Percentiles rank a stretch among this genome's conserved stretches.
Conservation (phyloP, 2,113 vertebrate species). For the Mus spicilegus region DNA sequence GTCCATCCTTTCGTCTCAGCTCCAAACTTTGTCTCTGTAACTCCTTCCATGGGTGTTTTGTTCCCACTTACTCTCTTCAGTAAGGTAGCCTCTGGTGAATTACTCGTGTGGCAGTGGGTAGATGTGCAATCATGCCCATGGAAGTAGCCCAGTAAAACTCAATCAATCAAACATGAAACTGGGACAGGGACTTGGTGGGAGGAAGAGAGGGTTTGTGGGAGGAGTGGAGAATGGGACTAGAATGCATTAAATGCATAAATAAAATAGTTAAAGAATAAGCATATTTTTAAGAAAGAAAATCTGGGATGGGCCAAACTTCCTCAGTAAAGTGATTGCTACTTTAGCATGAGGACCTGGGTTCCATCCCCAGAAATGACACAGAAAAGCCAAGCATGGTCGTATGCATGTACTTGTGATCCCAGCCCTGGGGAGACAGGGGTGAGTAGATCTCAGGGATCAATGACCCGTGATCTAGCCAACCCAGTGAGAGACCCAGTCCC, state of each 20-base stretch:
- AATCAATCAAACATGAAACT: not conserved
- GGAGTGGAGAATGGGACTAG: not conserved
- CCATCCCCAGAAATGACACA: not conserved
- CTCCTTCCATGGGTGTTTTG: no score
- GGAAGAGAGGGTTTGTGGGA: not conserved
- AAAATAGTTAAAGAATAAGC: not conserved
- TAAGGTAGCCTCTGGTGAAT: not conserved
- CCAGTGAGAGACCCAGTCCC: not conserved
- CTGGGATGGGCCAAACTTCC: not conserved
- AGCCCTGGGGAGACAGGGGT: not conserved
- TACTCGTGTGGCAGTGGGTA: no score
- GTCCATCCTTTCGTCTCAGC: no score
- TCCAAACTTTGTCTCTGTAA: no score
- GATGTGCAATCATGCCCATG: no score
- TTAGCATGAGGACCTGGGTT: not conserved
- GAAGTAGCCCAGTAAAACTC: no score
- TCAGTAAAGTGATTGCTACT: not conserved
- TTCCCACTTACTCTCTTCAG: no score
- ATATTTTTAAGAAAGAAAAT: not conserved
- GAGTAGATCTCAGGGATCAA: not conserved
- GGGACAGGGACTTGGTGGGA: not conserved
- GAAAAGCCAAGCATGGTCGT: not conserved
- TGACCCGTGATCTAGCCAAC: not conserved
- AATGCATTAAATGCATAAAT: not conserved
- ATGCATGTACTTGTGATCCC: not conserved